phyloP scores from a whole-genome alignment of 2,888 invertebrate genomes.

The Sepiola atlantica region DNA sequence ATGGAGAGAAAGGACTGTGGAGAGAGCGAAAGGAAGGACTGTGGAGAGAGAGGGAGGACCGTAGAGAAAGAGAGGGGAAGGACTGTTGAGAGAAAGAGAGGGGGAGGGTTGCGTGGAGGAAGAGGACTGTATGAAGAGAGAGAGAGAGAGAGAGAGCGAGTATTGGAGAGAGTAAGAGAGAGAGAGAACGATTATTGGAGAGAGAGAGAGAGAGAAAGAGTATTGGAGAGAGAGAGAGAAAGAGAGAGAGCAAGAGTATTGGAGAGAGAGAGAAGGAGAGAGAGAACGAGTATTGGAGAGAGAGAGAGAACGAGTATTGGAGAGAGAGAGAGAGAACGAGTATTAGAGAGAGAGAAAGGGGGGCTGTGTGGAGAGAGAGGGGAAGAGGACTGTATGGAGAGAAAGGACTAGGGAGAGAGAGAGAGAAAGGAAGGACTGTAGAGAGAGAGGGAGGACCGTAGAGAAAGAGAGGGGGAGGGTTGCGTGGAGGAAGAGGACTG shows the following conservation, averaged over 20 bases:
- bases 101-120: not conserved
- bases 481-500: not conserved
- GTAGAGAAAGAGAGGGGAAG: too few species aligned
- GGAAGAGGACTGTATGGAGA: too few species aligned
- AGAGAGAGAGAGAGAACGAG: not conserved
- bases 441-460: not conserved
- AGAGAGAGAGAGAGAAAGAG: not conserved
- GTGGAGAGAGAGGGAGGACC: too few species aligned
- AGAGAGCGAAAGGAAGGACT: not conserved
- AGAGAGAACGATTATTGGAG: too few species aligned
- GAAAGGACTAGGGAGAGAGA: not conserved
- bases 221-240: not conserved
- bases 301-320: too few species aligned
- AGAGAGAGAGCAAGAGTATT: not conserved
- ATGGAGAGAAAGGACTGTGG: not conserved
- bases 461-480: not conserved
- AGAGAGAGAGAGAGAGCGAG: not conserved
- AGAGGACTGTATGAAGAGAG: not conserved
- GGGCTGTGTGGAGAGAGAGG: not conserved
- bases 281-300: not conserved
- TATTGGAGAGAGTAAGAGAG: not conserved
- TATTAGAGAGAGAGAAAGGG: not conserved
- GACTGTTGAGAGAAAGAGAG: too few species aligned
- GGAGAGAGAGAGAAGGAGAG: too few species aligned
- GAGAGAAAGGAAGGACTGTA: not conserved